These are phyloP conservation scores for Sebastes kiyomatsui DNA, from an alignment of 2,797 vertebrate species.

Conservation along the genomic window DNA sequence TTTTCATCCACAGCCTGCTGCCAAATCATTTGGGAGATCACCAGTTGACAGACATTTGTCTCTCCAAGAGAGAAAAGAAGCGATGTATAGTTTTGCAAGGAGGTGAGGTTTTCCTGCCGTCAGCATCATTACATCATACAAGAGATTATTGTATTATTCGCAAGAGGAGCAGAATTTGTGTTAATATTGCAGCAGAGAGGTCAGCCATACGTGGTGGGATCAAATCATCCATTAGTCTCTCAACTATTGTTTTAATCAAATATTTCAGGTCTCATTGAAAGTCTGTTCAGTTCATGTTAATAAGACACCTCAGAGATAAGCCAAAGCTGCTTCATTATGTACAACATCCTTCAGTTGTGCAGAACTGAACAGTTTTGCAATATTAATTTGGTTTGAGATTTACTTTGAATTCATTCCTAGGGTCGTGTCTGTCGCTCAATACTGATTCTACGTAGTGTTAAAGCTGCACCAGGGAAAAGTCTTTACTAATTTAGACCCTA, in stretches of 20 bases:
- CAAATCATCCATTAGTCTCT: not conserved
- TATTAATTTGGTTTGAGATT: constrained; percentile 41
- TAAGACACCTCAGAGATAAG: constrained; percentile 18
- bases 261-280: not conserved
- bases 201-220: not conserved
- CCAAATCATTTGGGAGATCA: constrained; percentile 90
- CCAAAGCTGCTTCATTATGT: constrained; percentile 29
- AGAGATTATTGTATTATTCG: not conserved
- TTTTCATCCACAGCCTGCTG: constrained; percentile 79
- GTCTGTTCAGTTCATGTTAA: constrained; percentile 23
- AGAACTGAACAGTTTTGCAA: constrained; percentile 4
- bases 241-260: not conserved
- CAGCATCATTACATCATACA: not conserved
- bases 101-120: constrained; percentile 78
- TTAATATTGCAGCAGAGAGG: not conserved
- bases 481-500: not conserved
- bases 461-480: not conserved
- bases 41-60: constrained; percentile 93
- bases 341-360: not conserved
- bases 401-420: constrained; percentile 8
- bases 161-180: not conserved
- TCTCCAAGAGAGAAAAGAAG: constrained; percentile 93
- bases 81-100: constrained; percentile 92
- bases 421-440: not conserved
- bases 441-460: not conserved